Percentiles rank a stretch among this genome's conserved stretches.
Conservation (phyloP, 2,888 invertebrate species). For the Campaea margaritaria region DNA sequence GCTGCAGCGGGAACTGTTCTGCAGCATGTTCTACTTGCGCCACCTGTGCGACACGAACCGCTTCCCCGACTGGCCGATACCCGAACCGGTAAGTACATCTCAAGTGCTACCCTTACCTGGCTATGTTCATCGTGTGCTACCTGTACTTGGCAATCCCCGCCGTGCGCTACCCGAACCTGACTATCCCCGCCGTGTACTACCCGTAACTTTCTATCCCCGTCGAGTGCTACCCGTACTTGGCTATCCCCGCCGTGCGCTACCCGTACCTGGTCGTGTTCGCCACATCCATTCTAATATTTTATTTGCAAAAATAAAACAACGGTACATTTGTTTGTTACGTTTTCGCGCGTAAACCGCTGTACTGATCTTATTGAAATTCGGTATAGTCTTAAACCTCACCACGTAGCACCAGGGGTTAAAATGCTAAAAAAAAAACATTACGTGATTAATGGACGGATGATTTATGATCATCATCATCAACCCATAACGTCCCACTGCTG, state of each 20-base stretch:
- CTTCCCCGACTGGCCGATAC: constrained; percentile 99
- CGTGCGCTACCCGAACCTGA: constrained; percentile 90
- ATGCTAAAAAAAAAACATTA: too few species aligned
- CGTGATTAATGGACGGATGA: too few species aligned
- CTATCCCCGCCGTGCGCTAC: constrained; percentile 96
- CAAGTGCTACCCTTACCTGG: constrained; percentile 97
- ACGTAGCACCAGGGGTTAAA: too few species aligned
- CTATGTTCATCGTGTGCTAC: constrained; percentile 96
- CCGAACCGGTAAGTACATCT: constrained; percentile 30
- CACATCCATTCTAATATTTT: too few species aligned
- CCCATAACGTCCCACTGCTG: too few species aligned
- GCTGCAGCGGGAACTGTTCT: constrained; percentile 98
- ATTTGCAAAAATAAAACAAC: too few species aligned
- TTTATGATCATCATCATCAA: too few species aligned
- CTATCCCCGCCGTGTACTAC: neutral
- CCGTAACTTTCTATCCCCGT: too few species aligned
- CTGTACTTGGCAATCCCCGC: constrained; percentile 98
- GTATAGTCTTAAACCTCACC: too few species aligned
- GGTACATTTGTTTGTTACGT: too few species aligned
- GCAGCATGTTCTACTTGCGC: constrained; percentile 98
- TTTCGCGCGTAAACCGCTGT: too few species aligned
- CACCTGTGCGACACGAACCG: constrained; percentile 95
- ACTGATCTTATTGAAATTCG: too few species aligned
- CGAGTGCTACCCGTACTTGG: constrained; percentile 94
- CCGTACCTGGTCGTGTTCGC: constrained; percentile 97